Base-by-base conservation (phyloP, 2,888 invertebrate species). In the Mallateleia sp. region DNA sequence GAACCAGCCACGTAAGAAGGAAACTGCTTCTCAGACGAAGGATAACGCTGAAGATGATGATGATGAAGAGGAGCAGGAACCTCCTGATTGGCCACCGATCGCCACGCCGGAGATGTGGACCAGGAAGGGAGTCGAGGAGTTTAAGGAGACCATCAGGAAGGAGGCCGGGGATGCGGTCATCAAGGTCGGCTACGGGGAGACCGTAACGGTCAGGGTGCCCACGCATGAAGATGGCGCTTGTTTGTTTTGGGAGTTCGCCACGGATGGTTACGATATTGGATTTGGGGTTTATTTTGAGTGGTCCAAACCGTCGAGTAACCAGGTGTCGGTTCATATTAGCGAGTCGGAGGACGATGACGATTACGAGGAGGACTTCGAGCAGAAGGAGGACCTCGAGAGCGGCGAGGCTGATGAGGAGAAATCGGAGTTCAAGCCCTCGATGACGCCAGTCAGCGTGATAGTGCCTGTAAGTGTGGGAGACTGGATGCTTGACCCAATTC, bases 241-340 rank as follows among this genome's bases (percentile, higher is more conserved):
- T 92, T 96, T 99, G 47, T 99, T 99, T 95, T 99, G 99, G 99
- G 99, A 99, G 96, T 99, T 99, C 95, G 99, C 99, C 15, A 99
- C 99, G 0, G 99, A 99, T 95, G 97, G 97, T 94, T 99, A 99
- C 94, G 99, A 99, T 95, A 98, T 99, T 92, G 99, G 98, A 86
- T 99, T 99, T 95, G 99, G 99, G 0, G 97, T 99, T 64, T 99
- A 98, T 95, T 99, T 99, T 95, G 99, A 99, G 95, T 99, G 99
- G 99, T 98, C 97, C 71, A 98, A 98, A 1, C 97, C 97, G 0
- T 97, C 97, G 52, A 98, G 96, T 50, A 98, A 98, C 90, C 96
- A 96, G 91, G 98, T 99, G 5, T 99, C 99, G 0, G 98, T 99
- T 1, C 99, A 99, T 94, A 98, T 99, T 8, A 98, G 98, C 15